A percentile compares a stretch with the other conserved stretches of the same genome.
Conservation (phyloP, 2,113 vertebrate genomes). For the Ictalurus furcatus region DNA sequence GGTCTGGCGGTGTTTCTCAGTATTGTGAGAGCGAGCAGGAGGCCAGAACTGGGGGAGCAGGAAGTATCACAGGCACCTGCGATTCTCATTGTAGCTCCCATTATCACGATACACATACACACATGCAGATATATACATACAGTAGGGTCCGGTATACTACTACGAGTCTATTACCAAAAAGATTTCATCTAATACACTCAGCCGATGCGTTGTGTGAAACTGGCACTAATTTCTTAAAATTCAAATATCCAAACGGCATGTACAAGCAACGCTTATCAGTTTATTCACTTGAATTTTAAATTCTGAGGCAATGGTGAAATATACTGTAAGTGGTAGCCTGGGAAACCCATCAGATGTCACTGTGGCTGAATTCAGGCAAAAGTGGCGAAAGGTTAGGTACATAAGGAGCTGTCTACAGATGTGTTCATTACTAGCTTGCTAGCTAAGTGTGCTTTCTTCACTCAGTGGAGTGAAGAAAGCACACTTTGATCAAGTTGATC, state of each 20-base stretch:
- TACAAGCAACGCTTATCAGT: not conserved
- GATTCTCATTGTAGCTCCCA: conserved; percentile 72
- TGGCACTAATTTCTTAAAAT: not conserved
- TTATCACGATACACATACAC: not conserved
- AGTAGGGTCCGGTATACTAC: not conserved
- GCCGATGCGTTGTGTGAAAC: not conserved
- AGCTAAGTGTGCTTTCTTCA: not conserved
- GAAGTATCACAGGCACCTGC: conserved; percentile 74
- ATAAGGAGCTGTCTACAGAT: not conserved
- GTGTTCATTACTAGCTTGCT: not conserved
- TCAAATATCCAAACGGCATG: not conserved
- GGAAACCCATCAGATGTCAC: not conserved
- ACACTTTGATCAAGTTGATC: no score
- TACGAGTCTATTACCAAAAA: not conserved
- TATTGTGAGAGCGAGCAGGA: conserved; percentile 61
- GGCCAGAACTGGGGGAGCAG: conserved; percentile 67
- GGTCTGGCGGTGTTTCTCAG: conserved; percentile 56
- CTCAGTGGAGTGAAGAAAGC: no score
- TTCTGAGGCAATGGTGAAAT: not conserved
- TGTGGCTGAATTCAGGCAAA: not conserved
- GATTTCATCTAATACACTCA: not conserved
- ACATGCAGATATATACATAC: not conserved
- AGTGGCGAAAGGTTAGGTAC: not conserved
- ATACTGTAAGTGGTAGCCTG: not conserved
- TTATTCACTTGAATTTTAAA: not conserved